Percentiles rank a stretch among this genome's conserved stretches.
Evolutionary conservation across 2,797 vertebrate genomes (phyloP).

Genomic region (Apogon hyalosoma): DNA sequence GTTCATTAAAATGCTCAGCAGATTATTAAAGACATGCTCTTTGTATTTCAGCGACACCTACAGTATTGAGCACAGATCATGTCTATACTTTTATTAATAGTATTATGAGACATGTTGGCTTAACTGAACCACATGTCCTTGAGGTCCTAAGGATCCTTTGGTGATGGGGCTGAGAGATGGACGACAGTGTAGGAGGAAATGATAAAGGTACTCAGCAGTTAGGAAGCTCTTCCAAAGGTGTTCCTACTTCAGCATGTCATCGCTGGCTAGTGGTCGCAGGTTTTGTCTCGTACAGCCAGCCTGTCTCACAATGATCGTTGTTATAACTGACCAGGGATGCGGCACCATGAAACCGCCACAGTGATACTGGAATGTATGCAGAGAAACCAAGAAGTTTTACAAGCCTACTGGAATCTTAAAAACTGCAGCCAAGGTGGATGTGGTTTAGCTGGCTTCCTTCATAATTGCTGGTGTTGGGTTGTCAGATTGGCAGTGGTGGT

Average conservation of each 20-base stretch:
- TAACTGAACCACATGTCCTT: constrained; percentile 76
- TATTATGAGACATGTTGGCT: constrained; percentile 14
- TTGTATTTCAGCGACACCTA: constrained; percentile 15
- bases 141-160: constrained; percentile 78
- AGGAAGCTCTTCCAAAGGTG: constrained; percentile 43
- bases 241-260: constrained; percentile 46
- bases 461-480: constrained; percentile 86
- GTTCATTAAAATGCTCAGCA: constrained; percentile 16
- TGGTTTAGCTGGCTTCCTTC: constrained; percentile 86
- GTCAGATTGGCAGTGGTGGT: constrained; percentile 79
- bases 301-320: constrained; percentile 67
- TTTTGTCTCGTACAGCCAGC: constrained; percentile 36
- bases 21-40: constrained; percentile 8
- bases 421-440: constrained; percentile 84
- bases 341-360: constrained; percentile 67
- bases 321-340: constrained; percentile 63
- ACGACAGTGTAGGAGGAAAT: constrained; percentile 59
- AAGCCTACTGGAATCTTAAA: constrained; percentile 84
- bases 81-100: constrained; percentile 5
- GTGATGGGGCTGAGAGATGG: constrained; percentile 54
- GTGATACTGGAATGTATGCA: constrained; percentile 78
- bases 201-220: constrained; percentile 44
- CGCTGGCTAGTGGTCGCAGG: constrained; percentile 43
- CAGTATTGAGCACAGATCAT: background rate
- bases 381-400: constrained; percentile 79